Conservation (phyloP, 2,888 invertebrate species). For the Troides oblongomaculatus region DNA sequence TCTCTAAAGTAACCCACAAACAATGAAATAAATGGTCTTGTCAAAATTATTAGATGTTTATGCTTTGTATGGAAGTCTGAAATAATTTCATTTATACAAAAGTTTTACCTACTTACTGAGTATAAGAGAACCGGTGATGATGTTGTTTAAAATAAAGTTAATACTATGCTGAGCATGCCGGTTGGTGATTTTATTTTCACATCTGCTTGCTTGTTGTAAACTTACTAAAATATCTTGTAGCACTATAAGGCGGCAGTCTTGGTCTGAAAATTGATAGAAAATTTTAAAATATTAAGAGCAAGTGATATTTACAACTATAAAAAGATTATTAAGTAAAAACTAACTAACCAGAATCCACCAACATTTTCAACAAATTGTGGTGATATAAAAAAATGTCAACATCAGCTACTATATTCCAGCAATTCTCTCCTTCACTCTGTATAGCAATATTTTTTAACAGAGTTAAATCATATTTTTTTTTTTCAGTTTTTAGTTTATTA, state of each 20-base stretch:
- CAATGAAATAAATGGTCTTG: too few relatives aligned
- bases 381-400: conserved; percentile 50
- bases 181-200: conserved; percentile 32
- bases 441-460: conserved; percentile 44
- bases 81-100: neutral
- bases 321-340: neutral
- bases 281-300: neutral
- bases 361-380: conserved; percentile 47
- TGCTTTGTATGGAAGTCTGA: too few relatives aligned
- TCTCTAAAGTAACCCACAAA: too few relatives aligned
- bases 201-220: conserved; percentile 37
- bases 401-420: conserved; percentile 61
- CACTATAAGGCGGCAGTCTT: conserved; percentile 51
- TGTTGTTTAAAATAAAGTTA: conserved; percentile 46
- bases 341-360: conserved; percentile 54
- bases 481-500: conserved; percentile 9
- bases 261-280: conserved; percentile 47
- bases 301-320: neutral
- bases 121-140: conserved; percentile 43
- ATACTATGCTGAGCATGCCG: conserved; percentile 44
- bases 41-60: too few relatives aligned
- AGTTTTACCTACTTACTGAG: conserved; percentile 44
- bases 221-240: conserved; percentile 44
- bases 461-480: conserved; percentile 40
- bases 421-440: conserved; percentile 34